Conservation (phyloP, 2,797 vertebrate genomes). For the Eleutherodactylus coqui region DNA sequence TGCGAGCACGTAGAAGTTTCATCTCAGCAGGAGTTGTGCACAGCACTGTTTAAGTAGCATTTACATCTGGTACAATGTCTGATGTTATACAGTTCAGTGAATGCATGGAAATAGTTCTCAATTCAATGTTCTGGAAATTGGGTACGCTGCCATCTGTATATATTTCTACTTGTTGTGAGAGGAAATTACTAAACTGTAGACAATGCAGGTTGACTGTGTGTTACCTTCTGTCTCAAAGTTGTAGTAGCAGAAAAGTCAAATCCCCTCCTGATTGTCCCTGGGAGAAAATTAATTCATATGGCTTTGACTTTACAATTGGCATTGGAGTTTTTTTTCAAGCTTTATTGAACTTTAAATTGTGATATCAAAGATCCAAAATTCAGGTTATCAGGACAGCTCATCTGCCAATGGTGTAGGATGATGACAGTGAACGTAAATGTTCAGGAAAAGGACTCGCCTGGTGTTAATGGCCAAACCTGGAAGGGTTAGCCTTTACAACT, state of each 20-base stretch:
- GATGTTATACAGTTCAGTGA: constrained; percentile 63
- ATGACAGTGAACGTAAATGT: too few relatives aligned
- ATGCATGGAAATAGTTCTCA: constrained; percentile 55
- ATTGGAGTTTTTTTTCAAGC: neutral
- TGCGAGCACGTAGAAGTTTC: constrained; percentile 56
- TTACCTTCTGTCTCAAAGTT: constrained; percentile 50
- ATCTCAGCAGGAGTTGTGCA: constrained; percentile 56
- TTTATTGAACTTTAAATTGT: too few relatives aligned
- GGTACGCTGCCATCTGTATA: constrained; percentile 61
- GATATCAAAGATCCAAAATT: too few relatives aligned
- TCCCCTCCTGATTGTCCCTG: constrained; percentile 39
- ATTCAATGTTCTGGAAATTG: constrained; percentile 62
- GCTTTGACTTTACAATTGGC: constrained; percentile 43
- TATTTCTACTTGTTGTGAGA: constrained; percentile 51
- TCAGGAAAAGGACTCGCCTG: too few relatives aligned
- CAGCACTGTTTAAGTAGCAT: constrained; percentile 60
- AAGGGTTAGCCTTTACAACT: too few relatives aligned
- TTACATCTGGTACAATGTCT: constrained; percentile 60
- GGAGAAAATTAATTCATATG: constrained; percentile 32
- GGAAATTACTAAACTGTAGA: constrained; percentile 57
- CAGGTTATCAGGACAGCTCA: too few relatives aligned
- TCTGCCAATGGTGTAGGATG: too few relatives aligned
- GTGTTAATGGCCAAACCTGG: too few relatives aligned
- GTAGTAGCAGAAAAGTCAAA: constrained; percentile 49
- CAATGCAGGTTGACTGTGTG: constrained; percentile 47